Evolutionary conservation across 2,888 invertebrate genomes (phyloP).

Genomic region (Chymomyza caudatula): DNA sequence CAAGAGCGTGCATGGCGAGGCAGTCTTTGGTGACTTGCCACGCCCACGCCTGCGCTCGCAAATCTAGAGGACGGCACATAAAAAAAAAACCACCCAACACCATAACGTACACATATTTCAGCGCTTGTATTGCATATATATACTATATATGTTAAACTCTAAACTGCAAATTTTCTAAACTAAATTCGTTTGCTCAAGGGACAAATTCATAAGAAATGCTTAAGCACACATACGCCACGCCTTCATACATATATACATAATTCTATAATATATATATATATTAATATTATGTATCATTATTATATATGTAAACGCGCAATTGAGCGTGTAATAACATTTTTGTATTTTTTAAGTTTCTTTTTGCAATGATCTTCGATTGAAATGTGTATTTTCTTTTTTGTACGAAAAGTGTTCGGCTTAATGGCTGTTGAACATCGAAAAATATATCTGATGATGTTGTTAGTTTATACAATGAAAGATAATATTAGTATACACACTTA

Average conservation of each 20-base stretch:
- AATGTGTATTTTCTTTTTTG: constrained; percentile 50
- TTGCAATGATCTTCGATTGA: constrained; percentile 51
- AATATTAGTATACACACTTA: constrained; percentile 36
- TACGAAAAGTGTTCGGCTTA: constrained; percentile 41
- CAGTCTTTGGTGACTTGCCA: constrained; percentile 92
- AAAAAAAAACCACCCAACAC: constrained; percentile 13
- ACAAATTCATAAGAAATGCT: constrained; percentile 17
- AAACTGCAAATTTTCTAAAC: constrained; percentile 46
- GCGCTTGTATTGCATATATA: constrained; percentile 36
- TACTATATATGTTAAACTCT: not conserved
- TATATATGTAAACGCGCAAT: not conserved
- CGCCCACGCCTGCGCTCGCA: constrained; percentile 90
- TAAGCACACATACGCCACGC: constrained; percentile 2
- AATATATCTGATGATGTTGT: constrained; percentile 60
- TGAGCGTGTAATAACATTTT: not conserved
- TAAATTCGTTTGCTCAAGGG: constrained; percentile 69
- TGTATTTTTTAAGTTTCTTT: constrained; percentile 34
- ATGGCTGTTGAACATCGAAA: constrained; percentile 52
- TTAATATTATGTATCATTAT: constrained; percentile 2
- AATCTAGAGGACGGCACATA: constrained; percentile 80
- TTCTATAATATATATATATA: constrained; percentile 6
- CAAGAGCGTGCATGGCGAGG: constrained; percentile 91
- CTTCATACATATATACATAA: constrained; percentile 14
- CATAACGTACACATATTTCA: constrained; percentile 49
- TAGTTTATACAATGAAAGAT: constrained; percentile 53